A percentile compares a stretch with the other conserved stretches of the same genome.
These are phyloP conservation scores for Drosophila arizonae DNA, from an alignment of 1,140 invertebrate genomes.

Conservation along the genomic window DNA sequence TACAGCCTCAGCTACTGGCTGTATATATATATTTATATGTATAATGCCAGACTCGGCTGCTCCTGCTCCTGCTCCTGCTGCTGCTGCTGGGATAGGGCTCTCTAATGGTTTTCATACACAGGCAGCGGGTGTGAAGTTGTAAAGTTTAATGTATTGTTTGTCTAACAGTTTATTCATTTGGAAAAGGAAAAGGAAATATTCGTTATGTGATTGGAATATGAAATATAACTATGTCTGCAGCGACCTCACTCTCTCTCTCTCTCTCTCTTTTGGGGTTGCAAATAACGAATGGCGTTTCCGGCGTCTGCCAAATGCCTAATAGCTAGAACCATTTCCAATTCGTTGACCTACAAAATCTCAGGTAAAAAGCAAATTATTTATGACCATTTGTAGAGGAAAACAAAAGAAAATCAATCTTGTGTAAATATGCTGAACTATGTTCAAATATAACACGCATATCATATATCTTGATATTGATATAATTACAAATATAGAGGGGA, in stretches of 20 bases:
- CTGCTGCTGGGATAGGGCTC: conserved; percentile 21
- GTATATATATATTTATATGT: too few species aligned
- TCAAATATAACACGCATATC: too few species aligned
- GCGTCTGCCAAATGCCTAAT: not conserved
- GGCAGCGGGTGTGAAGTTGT: conserved; percentile 78
- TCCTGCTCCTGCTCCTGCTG: not conserved
- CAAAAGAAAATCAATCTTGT: too few species aligned
- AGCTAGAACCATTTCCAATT: not conserved
- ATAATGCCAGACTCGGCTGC: too few species aligned
- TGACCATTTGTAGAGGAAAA: not conserved
- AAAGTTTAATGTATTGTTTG: conserved; percentile 81
- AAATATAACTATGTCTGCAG: conserved; percentile 30
- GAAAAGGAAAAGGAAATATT: conserved; percentile 63
- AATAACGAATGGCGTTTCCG: conserved; percentile 23
- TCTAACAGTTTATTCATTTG: conserved; percentile 81
- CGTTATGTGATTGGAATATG: conserved; percentile 59
- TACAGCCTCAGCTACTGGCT: conserved; percentile 41
- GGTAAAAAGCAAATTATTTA: not conserved
- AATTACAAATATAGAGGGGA: too few species aligned
- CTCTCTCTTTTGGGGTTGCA: conserved; percentile 43
- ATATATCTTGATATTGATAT: too few species aligned
- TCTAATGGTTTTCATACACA: conserved; percentile 63
- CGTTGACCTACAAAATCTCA: not conserved
- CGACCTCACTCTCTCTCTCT: too few species aligned
- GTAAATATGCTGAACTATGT: too few species aligned